Conservation (phyloP, 2,888 invertebrate genomes). For the Cheilosia vernalis region DNA sequence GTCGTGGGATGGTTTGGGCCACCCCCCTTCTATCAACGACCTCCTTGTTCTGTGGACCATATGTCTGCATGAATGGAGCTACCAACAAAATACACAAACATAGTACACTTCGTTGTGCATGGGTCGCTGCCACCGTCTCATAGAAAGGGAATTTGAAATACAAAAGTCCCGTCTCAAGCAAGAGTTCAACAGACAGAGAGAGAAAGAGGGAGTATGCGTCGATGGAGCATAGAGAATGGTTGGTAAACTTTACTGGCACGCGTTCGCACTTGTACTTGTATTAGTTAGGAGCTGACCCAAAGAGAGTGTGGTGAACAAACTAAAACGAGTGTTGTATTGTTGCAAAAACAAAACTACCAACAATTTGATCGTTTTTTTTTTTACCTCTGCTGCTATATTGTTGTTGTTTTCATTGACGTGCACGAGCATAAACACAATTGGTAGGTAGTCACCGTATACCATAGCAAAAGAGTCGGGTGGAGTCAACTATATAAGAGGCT, state of each 20-base stretch:
- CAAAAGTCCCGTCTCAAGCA: slow-evolving; percentile 47
- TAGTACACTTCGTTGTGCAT: slow-evolving; percentile 19
- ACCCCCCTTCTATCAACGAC: slow-evolving; percentile 13
- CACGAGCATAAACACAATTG: slow-evolving; percentile 63
- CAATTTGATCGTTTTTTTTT: slow-evolving; percentile 35
- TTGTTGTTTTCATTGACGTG: slow-evolving; percentile 41
- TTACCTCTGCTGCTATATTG: neutral
- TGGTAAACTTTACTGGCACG: slow-evolving; percentile 51
- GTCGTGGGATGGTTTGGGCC: slow-evolving; percentile 1
- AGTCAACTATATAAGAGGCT: slow-evolving; percentile 83
- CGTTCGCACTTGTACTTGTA: slow-evolving; percentile 73
- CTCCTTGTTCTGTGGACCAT: slow-evolving; percentile 37
- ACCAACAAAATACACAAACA: slow-evolving; percentile 20
- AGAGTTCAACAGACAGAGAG: slow-evolving; percentile 42
- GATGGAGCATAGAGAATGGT: slow-evolving; percentile 44
- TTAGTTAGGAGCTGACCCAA: slow-evolving; percentile 71
- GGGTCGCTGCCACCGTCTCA: slow-evolving; percentile 28
- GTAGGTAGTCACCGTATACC: slow-evolving; percentile 46
- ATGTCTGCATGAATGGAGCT: slow-evolving; percentile 67
- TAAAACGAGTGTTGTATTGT: slow-evolving; percentile 52
- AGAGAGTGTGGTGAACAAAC: slow-evolving; percentile 68
- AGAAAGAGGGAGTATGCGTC: slow-evolving; percentile 42
- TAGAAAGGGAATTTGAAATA: slow-evolving; percentile 58
- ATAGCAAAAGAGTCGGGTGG: slow-evolving; percentile 79
- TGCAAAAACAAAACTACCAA: slow-evolving; percentile 59